Evolutionary conservation across 1,140 invertebrate genomes (phyloP), one percentile per base, ranked within the genome.

Genomic region (Drosophila aff.): DNA sequence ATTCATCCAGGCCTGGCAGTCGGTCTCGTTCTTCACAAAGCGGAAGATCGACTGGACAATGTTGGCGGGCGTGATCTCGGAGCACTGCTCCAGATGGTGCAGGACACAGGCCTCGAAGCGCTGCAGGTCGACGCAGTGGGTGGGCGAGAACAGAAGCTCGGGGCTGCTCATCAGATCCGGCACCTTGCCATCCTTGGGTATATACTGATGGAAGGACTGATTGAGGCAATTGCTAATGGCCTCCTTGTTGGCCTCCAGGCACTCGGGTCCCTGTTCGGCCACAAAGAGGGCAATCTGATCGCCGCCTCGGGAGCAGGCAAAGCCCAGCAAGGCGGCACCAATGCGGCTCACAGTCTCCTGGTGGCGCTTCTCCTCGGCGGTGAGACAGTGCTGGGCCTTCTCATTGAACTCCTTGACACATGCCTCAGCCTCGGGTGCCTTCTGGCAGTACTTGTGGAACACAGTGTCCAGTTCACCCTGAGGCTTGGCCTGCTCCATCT

Each of bases 241-340:
- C 33, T 95, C 93, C 71, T 94, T 93, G 80, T 96, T 95, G 3
- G 94, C 92, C 60, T 94, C 75, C 44, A 97, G 93, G 82, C 96
- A 97, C 80, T 97, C 96, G 7, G 96, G 95, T 4, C 96, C 96
- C 55, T 95, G 94, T 79, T 96, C 96, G 43, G 96, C 95, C 50
- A 97, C 96, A 80, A 97, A 97, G 66, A 97, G 93, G 4, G 96
- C 96, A 81, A 97, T 96, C 75, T 96, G 95, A 91, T 97, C 96
- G 7, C 97, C 97, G 75, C 97, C 96, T 72, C 96, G 96, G 57
- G 93, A 95, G 82, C 97, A 97, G 21, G 96, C 93, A 79, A 97
- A 97, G 38, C 95, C 94, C 0, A 96, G 81, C 0, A 97, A 79
- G 10, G 95, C 95, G 8, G 95, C 94, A 0, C 95, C 95, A 15